Conservation (phyloP, 2,797 vertebrate genomes). For the Picus viridis region DNA sequence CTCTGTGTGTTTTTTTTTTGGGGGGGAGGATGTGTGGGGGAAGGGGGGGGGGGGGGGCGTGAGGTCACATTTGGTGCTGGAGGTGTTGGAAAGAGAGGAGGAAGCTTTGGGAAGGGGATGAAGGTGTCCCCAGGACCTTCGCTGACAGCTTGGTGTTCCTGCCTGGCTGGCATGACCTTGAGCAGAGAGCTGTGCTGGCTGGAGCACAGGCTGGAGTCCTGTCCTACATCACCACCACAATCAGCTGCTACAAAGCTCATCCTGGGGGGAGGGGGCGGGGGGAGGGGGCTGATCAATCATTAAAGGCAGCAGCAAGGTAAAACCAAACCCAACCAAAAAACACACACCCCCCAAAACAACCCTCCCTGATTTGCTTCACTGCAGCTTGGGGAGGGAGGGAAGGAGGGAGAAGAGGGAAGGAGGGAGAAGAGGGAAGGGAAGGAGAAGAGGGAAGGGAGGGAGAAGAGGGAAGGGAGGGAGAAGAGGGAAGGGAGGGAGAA, state of each 20-base stretch:
- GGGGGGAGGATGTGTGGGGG: no score
- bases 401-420: no score
- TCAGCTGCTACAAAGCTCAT: not conserved
- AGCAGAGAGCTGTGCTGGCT: not conserved
- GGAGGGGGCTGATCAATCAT: constrained; percentile 45
- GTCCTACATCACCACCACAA: not conserved
- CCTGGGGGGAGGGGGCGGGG: not conserved
- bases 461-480: no score
- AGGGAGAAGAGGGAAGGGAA: no score
- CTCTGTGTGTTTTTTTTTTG: no score
- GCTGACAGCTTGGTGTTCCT: not conserved
- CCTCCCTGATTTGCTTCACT: not conserved
- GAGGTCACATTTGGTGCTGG: not conserved
- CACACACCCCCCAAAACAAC: no score
- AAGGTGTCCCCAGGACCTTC: not conserved
- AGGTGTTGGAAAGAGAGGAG: accelerated
- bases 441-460: no score
- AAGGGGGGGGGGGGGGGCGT: no score
- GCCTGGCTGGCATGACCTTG: not conserved
- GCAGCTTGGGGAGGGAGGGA: no score
- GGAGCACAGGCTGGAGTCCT: not conserved
- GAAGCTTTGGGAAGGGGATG: not conserved
- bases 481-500: no score
- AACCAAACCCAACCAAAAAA: not conserved
- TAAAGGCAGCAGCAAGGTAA: not conserved